These are phyloP conservation scores for Salvator merianae DNA, from an alignment of 2,113 vertebrate genomes.

Conservation along the genomic window DNA sequence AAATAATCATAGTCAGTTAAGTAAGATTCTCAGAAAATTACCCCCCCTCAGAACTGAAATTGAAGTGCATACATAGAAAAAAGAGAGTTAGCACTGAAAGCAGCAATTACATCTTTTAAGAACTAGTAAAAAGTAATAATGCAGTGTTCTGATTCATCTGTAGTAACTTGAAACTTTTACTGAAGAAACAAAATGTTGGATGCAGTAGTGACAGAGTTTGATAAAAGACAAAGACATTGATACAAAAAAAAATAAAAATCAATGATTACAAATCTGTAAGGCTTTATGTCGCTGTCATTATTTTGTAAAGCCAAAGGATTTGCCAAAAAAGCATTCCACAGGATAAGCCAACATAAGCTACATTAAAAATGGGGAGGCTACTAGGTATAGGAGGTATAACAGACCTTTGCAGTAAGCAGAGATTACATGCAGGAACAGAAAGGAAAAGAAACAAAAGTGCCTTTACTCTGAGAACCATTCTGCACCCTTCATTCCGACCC, in stretches of 20 bases:
- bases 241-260: neutral
- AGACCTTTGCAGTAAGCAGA: neutral
- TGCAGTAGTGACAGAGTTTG: neutral
- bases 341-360: neutral
- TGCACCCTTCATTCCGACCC: no score
- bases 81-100: conserved; percentile 45
- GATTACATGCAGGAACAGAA: no score
- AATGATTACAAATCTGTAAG: neutral
- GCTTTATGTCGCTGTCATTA: neutral
- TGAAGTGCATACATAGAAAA: conserved; percentile 1
- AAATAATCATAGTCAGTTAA: conserved; percentile 49
- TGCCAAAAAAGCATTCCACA: neutral
- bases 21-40: conserved; percentile 46
- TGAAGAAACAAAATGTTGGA: conserved; percentile 19
- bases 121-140: conserved; percentile 39
- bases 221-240: neutral
- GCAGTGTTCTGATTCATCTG: conserved; percentile 12
- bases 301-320: neutral
- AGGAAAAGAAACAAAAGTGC: neutral
- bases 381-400: neutral
- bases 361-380: neutral
- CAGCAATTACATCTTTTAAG: conserved; percentile 50
- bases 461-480: neutral
- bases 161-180: conserved; percentile 39
- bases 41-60: conserved; percentile 34